Evolutionary conservation across 2,888 invertebrate species (phyloP).

Genomic region (Lucinisca nassula): DNA sequence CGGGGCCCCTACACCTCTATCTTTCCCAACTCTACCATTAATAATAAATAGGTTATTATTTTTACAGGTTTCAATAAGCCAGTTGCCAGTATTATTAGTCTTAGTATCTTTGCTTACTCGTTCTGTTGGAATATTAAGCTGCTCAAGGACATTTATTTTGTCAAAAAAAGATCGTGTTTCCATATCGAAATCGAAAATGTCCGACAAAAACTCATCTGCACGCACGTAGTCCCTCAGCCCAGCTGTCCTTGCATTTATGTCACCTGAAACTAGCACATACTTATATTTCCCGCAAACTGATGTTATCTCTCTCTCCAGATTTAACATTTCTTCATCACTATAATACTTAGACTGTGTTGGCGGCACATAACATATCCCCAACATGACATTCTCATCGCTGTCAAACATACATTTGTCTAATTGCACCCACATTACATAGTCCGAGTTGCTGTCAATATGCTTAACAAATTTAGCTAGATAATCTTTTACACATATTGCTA

Average conservation of each 20-base stretch:
- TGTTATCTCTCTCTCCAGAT: conserved; percentile 13
- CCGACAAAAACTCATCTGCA: background rate
- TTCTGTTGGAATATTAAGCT: background rate
- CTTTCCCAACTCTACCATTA: background rate
- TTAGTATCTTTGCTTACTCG: background rate
- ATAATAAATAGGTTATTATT: background rate
- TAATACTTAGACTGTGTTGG: background rate
- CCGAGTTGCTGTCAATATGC: background rate
- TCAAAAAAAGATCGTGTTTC: background rate
- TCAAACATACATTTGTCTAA: background rate
- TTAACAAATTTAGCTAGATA: background rate
- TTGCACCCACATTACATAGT: background rate
- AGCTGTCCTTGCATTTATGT: background rate
- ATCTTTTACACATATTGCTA: background rate
- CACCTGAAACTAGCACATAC: background rate
- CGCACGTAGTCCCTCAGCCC: background rate
- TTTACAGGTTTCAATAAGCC: background rate
- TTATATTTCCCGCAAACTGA: background rate
- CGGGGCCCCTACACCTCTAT: background rate
- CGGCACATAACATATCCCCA: background rate
- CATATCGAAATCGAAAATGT: conserved; percentile 3
- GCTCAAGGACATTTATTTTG: background rate
- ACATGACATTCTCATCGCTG: background rate
- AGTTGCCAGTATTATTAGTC: background rate
- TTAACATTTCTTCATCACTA: background rate